phyloP scores from a whole-genome alignment of 2,113 vertebrate species.

The Corvus hawaiiensis region DNA sequence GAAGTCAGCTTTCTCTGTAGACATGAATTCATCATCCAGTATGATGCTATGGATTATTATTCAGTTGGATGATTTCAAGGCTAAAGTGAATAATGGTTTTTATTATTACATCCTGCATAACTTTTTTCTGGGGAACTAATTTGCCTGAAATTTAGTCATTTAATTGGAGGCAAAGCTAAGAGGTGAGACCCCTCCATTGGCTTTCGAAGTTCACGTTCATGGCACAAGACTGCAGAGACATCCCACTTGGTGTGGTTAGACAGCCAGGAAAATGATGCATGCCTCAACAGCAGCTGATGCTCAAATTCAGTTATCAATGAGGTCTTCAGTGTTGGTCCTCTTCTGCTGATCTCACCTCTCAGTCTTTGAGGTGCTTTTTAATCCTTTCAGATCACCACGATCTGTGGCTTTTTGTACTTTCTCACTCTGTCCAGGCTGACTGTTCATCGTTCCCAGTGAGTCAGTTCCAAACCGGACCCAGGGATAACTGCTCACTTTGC shows the following conservation, averaged over 20 bases:
- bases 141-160: not conserved
- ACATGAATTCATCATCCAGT: not conserved
- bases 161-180: not conserved
- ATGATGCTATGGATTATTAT: not conserved
- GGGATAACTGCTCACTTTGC: not conserved
- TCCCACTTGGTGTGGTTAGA: not conserved
- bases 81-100: not conserved
- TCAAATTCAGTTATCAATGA: accelerated
- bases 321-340: not conserved
- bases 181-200: not conserved
- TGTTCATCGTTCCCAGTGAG: not conserved
- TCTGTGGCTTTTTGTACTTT: not conserved
- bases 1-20: not conserved
- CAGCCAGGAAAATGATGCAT: not conserved
- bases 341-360: not conserved
- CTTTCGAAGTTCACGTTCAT: not conserved
- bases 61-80: not conserved
- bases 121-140: not conserved
- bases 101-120: not conserved
- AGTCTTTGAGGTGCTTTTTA: not conserved
- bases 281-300: not conserved
- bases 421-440: not conserved
- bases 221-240: not conserved
- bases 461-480: not conserved
- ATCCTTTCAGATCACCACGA: not conserved